A percentile compares a stretch with the other conserved stretches of the same genome.
These are phyloP conservation scores for Heliconius himera DNA, from an alignment of 1,140 invertebrate genomes.

Conservation along the genomic window DNA sequence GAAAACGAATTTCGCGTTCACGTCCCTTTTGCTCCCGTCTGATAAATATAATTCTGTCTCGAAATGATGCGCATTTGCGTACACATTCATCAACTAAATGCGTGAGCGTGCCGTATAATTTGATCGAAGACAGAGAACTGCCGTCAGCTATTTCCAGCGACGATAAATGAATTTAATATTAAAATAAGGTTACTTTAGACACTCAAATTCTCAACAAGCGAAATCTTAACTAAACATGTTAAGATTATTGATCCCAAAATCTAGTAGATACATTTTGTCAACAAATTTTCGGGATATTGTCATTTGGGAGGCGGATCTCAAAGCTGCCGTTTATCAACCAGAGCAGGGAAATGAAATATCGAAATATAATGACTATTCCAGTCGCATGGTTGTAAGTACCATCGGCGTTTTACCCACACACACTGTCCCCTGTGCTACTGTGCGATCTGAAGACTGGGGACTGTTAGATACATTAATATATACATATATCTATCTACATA, in stretches of 20 bases:
- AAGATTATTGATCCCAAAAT: constrained; percentile 27
- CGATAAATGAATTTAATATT: constrained; percentile 63
- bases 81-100: constrained; percentile 60
- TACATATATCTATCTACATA: no score
- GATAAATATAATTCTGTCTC: constrained; percentile 56
- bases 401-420: no score
- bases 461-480: no score
- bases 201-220: constrained; percentile 7
- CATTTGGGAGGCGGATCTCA: no score
- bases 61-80: constrained; percentile 52
- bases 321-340: no score
- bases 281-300: no score
- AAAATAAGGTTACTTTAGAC: constrained; percentile 46
- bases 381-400: no score
- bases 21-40: constrained; percentile 51
- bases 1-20: constrained; percentile 62
- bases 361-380: no score
- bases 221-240: constrained; percentile 34
- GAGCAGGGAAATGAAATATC: no score
- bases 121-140: constrained; percentile 68
- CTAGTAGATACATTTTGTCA: background rate
- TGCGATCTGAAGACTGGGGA: no score
- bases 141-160: constrained; percentile 57
- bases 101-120: constrained; percentile 64
- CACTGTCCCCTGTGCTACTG: no score